Evolutionary conservation across 1,140 invertebrate species (phyloP).

Genomic region (Coenobita brevimanus): DNA sequence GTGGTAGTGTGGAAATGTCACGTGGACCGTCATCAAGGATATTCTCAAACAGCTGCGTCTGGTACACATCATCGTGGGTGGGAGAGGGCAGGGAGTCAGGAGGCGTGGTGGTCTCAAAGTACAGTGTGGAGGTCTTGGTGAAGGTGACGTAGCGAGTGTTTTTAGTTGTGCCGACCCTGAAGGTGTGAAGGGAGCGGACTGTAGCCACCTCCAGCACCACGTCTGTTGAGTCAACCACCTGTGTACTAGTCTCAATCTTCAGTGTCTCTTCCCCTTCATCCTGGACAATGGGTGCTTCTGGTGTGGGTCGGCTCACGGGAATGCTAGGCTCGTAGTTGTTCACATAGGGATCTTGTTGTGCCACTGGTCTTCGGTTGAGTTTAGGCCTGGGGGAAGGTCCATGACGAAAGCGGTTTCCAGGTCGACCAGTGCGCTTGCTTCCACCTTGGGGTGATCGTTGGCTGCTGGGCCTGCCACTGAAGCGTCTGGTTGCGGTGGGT

Average conservation of each 20-base stretch:
- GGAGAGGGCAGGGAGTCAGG: slow-evolving; percentile 69
- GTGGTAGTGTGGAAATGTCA: slow-evolving; percentile 77
- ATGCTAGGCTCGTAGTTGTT: slow-evolving; percentile 11
- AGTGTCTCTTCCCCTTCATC: slow-evolving; percentile 59
- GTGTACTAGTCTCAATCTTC: slow-evolving; percentile 51
- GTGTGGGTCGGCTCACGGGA: slow-evolving; percentile 24
- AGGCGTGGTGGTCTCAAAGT: slow-evolving; percentile 75
- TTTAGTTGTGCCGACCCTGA: slow-evolving; percentile 89
- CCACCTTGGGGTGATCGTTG: slow-evolving; percentile 79
- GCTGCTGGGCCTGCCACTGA: slow-evolving; percentile 59
- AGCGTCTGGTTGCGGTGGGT: slow-evolving; percentile 43
- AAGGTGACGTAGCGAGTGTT: slow-evolving; percentile 89
- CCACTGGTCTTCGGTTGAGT: slow-evolving; percentile 72
- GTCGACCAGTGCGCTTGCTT: slow-evolving; percentile 86
- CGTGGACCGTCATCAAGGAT: slow-evolving; percentile 49
- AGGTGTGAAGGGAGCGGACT: slow-evolving; percentile 90
- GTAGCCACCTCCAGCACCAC: slow-evolving; percentile 82
- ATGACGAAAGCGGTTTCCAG: slow-evolving; percentile 83
- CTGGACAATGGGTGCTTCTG: background rate
- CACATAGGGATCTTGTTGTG: slow-evolving; percentile 1
- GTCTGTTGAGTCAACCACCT: slow-evolving; percentile 36
- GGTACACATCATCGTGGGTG: slow-evolving; percentile 27
- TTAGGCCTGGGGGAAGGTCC: slow-evolving; percentile 90
- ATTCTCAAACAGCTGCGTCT: slow-evolving; percentile 64
- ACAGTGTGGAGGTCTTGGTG: slow-evolving; percentile 72